Evolutionary conservation across 2,888 invertebrate genomes (phyloP), one percentile per base, ranked within the genome.

Genomic region (Argyresthia goedartella): DNA sequence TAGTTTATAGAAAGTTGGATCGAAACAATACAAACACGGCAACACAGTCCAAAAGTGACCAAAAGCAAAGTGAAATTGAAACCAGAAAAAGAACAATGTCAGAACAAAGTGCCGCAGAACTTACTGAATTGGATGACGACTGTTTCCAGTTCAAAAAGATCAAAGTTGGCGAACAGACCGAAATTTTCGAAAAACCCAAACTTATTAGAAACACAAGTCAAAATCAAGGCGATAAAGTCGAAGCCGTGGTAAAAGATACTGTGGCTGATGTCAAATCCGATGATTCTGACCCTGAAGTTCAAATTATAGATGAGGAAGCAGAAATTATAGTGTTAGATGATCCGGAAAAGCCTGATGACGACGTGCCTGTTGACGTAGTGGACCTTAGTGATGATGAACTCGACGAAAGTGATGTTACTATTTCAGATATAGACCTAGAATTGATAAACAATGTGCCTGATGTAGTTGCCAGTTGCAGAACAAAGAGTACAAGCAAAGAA

Each of bases 1-100:
- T 86, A 52, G 81, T 86, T 33, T 86, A 86, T 53, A 85, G 79
- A 57, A 81, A 85, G 56, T 56, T 85, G 1, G 81, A 81, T 45
- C 63, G 66, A 1, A 69, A 62, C 41, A 60, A 67, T 0, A 64
- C 73, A 0, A 57, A 67, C 0, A 62, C 61, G 0, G 52, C 68
- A 0, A 61, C 53, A 48, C 69, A 65, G 6, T 50, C 60, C 4
- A 80, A 71, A 63, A 50, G 60, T 0, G 76, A 72, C 4, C 61
- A 59, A 1, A 80, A 73, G 55, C 62, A 55, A 0, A 62, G 41
- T 34, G 76, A 76, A n/a, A 65, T 63, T 45, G 61, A 55, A 0
- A 66, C 61, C 50, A 76, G 85, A 44, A 84, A 82, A 60, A 70
- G 85, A 33, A 82, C 81, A 1, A 55, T 81, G 8, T 86, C 86